Percentiles rank a stretch among this genome's conserved stretches.
Evolutionary conservation across 2,113 vertebrate species (phyloP).

Genomic region (Perca flavescens): DNA sequence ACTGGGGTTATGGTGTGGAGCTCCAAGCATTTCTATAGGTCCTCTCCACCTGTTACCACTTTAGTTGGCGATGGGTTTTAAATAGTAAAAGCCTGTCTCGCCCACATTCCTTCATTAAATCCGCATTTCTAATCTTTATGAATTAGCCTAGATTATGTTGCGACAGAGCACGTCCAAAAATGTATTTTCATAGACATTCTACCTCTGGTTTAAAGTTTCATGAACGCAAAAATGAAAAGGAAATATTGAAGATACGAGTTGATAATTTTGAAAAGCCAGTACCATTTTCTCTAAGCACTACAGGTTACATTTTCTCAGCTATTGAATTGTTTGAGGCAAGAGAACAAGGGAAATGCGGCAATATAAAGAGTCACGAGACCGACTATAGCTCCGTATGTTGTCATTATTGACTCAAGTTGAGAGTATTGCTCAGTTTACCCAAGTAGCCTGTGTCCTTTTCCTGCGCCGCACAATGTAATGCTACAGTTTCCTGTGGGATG

Average conservation of each 20-base stretch:
- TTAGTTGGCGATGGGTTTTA: not conserved
- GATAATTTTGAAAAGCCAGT: not conserved
- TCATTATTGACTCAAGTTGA: not conserved
- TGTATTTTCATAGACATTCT: not conserved
- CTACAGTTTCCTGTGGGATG: conserved; percentile 5
- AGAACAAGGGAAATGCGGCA: not conserved
- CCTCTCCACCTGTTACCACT: not conserved
- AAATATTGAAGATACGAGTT: not conserved
- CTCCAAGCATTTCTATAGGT: conserved; percentile 5
- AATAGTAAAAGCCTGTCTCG: not conserved
- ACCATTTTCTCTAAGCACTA: not conserved
- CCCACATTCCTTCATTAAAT: conserved; percentile 1
- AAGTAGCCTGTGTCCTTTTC: not conserved
- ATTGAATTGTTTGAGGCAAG: not conserved
- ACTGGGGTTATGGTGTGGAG: not conserved
- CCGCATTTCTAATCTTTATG: not conserved
- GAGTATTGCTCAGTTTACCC: not conserved
- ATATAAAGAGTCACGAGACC: not conserved
- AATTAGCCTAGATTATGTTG: not conserved
- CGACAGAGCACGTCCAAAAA: not conserved
- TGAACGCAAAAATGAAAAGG: not conserved
- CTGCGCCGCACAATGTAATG: not conserved
- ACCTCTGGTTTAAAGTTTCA: not conserved
- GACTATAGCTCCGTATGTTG: not conserved
- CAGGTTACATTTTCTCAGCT: too few relatives aligned